These are phyloP conservation scores for Forbesichthys agassizii DNA, from an alignment of 2,113 vertebrate species.

Conservation along the genomic window DNA sequence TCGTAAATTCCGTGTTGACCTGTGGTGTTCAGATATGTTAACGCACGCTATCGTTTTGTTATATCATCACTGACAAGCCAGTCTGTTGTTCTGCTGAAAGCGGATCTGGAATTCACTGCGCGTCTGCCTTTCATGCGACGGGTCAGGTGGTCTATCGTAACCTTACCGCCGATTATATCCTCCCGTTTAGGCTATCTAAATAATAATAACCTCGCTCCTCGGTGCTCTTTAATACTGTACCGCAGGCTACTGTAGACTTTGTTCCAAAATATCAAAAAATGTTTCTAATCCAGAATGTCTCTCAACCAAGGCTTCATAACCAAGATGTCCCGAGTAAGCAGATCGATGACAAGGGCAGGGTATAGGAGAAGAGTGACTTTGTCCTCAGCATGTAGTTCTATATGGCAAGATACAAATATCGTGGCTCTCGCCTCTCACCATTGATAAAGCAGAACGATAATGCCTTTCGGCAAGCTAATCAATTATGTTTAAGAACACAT, in stretches of 20 bases:
- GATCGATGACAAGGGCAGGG: slow-evolving; percentile 68
- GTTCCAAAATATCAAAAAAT: not conserved
- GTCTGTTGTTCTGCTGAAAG: not conserved
- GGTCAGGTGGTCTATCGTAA: not conserved
- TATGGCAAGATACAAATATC: slow-evolving; percentile 39
- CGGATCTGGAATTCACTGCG: not conserved
- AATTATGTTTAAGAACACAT: not conserved
- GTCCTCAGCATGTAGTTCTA: slow-evolving; percentile 40
- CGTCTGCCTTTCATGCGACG: not conserved
- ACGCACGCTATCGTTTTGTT: not conserved
- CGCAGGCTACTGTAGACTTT: not conserved
- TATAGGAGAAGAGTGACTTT: slow-evolving; percentile 49
- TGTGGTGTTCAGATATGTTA: not conserved
- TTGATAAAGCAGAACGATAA: not conserved
- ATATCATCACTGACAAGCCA: not conserved
- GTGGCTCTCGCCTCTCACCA: not conserved
- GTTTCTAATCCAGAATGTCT: not conserved
- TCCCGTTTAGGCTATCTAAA: too few species aligned
- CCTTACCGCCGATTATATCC: not conserved
- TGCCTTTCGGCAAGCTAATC: not conserved
- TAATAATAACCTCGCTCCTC: too few species aligned
- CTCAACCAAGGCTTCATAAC: not conserved
- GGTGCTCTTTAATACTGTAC: too few species aligned
- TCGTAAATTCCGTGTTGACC: not conserved
- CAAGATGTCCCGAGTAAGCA: slow-evolving; percentile 54